Base-by-base conservation (phyloP, 2,888 invertebrate species). In the Cryptus armator region DNA sequence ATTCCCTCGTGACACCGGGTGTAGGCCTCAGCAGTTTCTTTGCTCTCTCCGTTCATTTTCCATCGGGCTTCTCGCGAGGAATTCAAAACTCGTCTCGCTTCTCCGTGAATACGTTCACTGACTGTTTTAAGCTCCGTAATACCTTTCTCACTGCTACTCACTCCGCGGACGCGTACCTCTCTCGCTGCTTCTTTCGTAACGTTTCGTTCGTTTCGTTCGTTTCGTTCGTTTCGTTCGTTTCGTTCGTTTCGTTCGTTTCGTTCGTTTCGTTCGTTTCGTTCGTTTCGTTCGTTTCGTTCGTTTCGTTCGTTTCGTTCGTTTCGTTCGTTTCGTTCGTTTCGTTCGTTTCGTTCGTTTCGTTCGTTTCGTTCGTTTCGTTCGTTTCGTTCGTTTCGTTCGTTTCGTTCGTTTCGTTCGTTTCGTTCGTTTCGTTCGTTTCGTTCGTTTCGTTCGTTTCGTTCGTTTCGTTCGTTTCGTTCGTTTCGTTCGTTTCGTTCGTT, bases 51-150 rank as follows among this genome's bases (percentile, higher is more conserved):
- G 70, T 78, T 44, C 78, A 10, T 56, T 19, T 19, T 24, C 46
- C 1, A 12, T 32, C n/a, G 24, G 66, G 37, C 37, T 37, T 37
- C 44, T 70, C 77, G 43, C 37, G 71, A 77, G 80, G 78, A 84
- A 86, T 86, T 87, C 84, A 83, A 83, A 87, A 86, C 85, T 86
- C 81, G 72, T 72, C 43, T 72, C 64, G 16, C 9, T 62, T 66
- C 19, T 53, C 19, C 66, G 9, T 68, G 48, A 62, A 75, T 68
- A 62, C 46, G 48, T 43, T 46, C 37, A 44, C 75, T 43, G 9
- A 51, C 29, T 24, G 19, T 74, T 43, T 53, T 51, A 74, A 51
- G 32, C 64, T 29, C 29, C 7, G 29, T 32, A 29, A 24, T 46
- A n/a, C 9, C 24, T 29, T 62, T 62, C 19, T 2, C 24, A 24